phyloP scores from a whole-genome alignment of 1,140 invertebrate genomes.

The Anastatus disparis region DNA sequence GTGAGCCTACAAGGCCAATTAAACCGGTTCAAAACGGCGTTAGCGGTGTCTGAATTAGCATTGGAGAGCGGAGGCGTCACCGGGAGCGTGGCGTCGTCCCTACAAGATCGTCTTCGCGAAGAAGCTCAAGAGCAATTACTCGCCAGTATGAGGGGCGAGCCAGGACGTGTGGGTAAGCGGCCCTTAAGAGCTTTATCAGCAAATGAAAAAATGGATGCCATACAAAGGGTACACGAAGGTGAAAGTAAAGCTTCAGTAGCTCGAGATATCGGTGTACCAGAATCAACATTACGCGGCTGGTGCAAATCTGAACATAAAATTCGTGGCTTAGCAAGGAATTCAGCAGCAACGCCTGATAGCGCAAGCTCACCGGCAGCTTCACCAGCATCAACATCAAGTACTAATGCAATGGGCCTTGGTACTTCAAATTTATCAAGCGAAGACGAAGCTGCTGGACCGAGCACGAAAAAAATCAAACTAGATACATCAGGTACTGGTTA shows the following conservation, averaged over 20 bases:
- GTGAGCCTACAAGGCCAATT: too few relatives aligned
- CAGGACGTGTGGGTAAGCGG: conserved; percentile 70
- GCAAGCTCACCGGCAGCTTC: conserved; percentile 64
- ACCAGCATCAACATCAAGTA: conserved; percentile 60
- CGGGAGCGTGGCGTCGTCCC: conserved; percentile 19
- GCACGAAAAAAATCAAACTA: conserved; percentile 45
- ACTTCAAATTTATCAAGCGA: conserved; percentile 50
- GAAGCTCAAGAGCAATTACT: conserved; percentile 46
- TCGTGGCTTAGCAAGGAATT: conserved; percentile 75
- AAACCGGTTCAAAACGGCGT: conserved; percentile 25
- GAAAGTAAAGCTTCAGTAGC: conserved; percentile 86
- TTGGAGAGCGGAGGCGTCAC: not conserved
- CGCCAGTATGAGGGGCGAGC: conserved; percentile 38
- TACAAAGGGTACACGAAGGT: conserved; percentile 77
- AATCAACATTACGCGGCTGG: conserved; percentile 85
- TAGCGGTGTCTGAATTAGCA: conserved; percentile 8
- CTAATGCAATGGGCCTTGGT: conserved; percentile 56
- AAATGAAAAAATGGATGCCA: conserved; percentile 81
- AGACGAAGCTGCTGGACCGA: conserved; percentile 48
- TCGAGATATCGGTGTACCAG: conserved; percentile 82
- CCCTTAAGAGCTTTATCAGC: conserved; percentile 77
- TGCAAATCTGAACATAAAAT: conserved; percentile 86
- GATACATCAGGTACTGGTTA: not conserved
- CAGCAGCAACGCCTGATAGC: conserved; percentile 70
- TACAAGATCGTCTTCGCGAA: conserved; percentile 43